Evolutionary conservation across 30 jellyfish, hydroid and myxozoan genomes (phyloP).

Genomic region (Cassiopea xamachana): DNA sequence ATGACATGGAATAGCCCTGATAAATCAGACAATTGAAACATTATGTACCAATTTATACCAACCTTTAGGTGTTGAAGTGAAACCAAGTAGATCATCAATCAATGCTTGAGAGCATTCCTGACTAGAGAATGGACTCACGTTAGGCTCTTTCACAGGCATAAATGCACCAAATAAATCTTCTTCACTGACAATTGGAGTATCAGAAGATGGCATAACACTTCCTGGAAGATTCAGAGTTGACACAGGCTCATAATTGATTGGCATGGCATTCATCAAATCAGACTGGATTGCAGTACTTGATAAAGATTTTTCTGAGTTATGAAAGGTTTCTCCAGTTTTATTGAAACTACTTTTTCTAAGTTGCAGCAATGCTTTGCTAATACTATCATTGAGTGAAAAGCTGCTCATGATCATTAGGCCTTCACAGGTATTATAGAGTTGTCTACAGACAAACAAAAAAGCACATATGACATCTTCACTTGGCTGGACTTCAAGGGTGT

Average conservation of each 20-base stretch:
- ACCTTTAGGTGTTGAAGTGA: conserved; percentile 92
- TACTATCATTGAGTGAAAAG: conserved; percentile 32
- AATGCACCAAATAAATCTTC: conserved; percentile 31
- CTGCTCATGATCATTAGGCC: conserved; percentile 53
- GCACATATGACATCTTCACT: conserved; percentile 54
- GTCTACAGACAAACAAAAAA: conserved; percentile 78
- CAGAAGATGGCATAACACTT: neutral
- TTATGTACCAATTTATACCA: neutral
- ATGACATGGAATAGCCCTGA: neutral
- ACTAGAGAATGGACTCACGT: neutral
- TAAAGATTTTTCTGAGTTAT: neutral
- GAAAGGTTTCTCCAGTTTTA: neutral
- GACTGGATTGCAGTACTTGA: neutral
- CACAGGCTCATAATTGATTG: neutral
- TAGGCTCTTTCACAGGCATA: neutral
- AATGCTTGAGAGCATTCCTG: conserved; percentile 44
- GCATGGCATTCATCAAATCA: neutral
- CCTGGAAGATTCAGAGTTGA: neutral
- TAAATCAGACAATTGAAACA: neutral
- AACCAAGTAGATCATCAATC: conserved; percentile 73
- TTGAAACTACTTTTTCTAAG: neutral
- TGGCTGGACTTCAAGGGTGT: conserved; percentile 38
- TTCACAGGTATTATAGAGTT: conserved; percentile 72
- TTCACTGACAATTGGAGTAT: conserved; percentile 17
- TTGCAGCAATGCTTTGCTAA: conserved; percentile 36